Percentiles rank a stretch among this genome's conserved stretches.
Conservation (phyloP, 2,888 invertebrate genomes). For the Deroplatys truncata region DNA sequence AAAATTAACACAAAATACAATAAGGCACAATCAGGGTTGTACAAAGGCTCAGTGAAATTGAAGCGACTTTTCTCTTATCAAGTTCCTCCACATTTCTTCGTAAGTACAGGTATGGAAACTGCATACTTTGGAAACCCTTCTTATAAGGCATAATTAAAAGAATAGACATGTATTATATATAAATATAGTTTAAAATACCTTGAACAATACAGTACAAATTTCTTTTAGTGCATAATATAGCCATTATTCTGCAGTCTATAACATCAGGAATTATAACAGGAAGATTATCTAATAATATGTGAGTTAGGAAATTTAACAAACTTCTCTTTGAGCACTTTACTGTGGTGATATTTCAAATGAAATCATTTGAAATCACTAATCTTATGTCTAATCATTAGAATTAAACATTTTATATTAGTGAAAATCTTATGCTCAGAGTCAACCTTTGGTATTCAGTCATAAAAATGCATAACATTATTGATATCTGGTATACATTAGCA, state of each 20-base stretch:
- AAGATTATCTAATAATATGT: background rate
- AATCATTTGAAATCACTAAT: background rate
- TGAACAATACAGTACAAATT: background rate
- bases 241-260: background rate
- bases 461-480: background rate
- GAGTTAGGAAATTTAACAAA: background rate
- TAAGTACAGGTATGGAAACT: background rate
- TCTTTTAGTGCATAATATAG: background rate
- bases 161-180: background rate
- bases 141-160: background rate
- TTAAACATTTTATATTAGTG: background rate
- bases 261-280: background rate
- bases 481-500: background rate
- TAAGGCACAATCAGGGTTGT: background rate
- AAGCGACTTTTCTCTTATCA: background rate
- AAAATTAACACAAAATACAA: background rate
- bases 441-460: background rate
- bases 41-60: background rate
- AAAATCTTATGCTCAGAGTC: background rate
- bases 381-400: background rate
- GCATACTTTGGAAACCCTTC: background rate
- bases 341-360: background rate
- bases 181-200: background rate
- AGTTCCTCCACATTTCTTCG: background rate
- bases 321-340: background rate